Base-by-base conservation (phyloP, 1,140 invertebrate species). In the Orchesella cincta region DNA sequence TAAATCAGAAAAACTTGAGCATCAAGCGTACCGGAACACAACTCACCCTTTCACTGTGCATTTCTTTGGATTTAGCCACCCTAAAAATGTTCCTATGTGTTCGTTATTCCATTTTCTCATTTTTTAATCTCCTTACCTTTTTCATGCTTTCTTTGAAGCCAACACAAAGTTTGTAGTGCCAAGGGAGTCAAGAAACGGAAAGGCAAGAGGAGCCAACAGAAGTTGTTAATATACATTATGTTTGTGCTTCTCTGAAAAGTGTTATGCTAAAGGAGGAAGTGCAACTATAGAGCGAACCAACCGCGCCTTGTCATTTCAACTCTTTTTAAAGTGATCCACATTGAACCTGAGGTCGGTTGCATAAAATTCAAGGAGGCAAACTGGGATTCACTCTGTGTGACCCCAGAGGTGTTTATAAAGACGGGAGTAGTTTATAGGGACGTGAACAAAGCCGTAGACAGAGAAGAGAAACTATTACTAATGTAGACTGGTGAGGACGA, bases 51-150 rank as follows among this genome's bases (percentile, higher is more conserved):
- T 67, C 31, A 1, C 62, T 33, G 14, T 23, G 29, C 62, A 33
- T n/a, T 67, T 31, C 28, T 67, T 31, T 62, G 5, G 23, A 26
- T 5, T 62, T 16, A 46, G 39, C 39, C 39, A 57, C 52, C 52
- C 52, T n/a, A 23, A 57, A 23, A n/a, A n/a, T n/a, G n/a, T n/a
- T 57, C 8, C 39, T 57, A 14, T 57, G 8, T 57, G 23, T 57
- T 8, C 23, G 23, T 57, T 57, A 57, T 57, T 3, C 52, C 52
- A 57, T n/a, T 57, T 57, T 57, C 52, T 23, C n/a, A n/a, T n/a
- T 57, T 57, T 57, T 18, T 57, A 57, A 57, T 57, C 52, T 57
- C 52, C 23, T 57, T 57, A n/a, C n/a, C n/a, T n/a, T 57, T n/a
- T 57, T 57, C 52, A 57, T 57, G 52, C 23, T 57, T 57, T n/a